Evolutionary conservation across 2,797 vertebrate species (phyloP).

Genomic region (Octomys mimax): DNA sequence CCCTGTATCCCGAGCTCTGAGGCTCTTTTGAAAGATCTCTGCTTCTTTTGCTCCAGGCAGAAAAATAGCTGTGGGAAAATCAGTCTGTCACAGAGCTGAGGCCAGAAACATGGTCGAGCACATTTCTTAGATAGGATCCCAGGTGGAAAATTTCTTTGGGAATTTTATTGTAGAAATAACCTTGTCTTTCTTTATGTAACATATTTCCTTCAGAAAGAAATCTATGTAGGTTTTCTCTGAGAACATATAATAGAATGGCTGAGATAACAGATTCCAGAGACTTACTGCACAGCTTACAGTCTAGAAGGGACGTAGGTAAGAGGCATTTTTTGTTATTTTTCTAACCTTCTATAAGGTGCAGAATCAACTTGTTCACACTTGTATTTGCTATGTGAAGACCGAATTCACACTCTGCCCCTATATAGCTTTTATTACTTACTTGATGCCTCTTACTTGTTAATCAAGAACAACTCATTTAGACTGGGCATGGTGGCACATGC

Average conservation of each 20-base stretch:
- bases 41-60: not conserved
- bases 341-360: not conserved
- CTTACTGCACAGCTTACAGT: not conserved
- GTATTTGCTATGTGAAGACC: not conserved
- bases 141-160: not conserved
- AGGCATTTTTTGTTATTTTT: not conserved
- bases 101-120: not conserved
- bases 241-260: not conserved
- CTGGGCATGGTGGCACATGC: too few relatives aligned
- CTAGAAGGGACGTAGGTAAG: not conserved
- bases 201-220: slow-evolving; percentile 17
- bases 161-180: slow-evolving; percentile 15
- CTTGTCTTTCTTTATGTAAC: not conserved
- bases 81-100: slow-evolving; percentile 20
- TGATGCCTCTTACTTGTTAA: not conserved
- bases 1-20: not conserved
- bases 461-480: not conserved
- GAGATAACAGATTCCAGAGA: not conserved
- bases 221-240: not conserved
- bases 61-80: slow-evolving; percentile 31
- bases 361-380: not conserved
- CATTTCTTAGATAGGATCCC: slow-evolving; percentile 10
- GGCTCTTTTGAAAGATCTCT: not conserved
- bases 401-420: not conserved
- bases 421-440: not conserved